phyloP scores from a whole-genome alignment of 2,113 vertebrate species.

The Aepyceros melampus region DNA sequence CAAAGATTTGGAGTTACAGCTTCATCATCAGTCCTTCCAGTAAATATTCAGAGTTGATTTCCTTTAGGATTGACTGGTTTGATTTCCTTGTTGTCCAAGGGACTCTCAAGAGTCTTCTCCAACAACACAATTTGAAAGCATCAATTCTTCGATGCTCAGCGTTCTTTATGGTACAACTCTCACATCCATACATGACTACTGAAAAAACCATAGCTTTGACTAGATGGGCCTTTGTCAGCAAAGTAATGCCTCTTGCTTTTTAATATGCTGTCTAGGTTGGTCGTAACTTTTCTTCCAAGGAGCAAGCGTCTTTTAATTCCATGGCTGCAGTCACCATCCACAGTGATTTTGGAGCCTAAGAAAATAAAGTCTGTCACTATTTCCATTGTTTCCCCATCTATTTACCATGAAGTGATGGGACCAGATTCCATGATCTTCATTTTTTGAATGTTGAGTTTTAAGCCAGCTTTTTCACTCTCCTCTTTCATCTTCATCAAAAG shows the following conservation, averaged over 20 bases:
- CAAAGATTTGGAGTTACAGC: neutral
- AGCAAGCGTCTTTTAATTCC: neutral
- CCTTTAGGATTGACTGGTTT: neutral
- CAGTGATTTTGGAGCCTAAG: neutral
- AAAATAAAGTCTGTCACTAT: neutral
- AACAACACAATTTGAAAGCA: neutral
- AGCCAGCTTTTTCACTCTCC: neutral
- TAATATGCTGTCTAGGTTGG: neutral
- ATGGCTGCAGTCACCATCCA: neutral
- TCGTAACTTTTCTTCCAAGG: neutral
- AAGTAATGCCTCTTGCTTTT: neutral
- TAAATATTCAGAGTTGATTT: neutral
- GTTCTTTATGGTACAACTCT: neutral
- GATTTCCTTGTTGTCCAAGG: neutral
- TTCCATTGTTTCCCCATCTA: neutral
- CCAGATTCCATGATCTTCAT: neutral
- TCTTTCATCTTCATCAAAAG: neutral
- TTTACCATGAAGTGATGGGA: neutral
- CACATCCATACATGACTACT: neutral
- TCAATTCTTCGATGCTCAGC: rapidly evolving
- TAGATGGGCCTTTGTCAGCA: neutral
- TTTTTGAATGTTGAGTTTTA: neutral
- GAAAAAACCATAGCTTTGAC: neutral
- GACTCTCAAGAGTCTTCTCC: neutral
- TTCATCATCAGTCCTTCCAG: neutral